Evolutionary conservation across 53 echinoderm and acorn worm genomes (phyloP), one percentile per base, ranked within the genome.

Genomic region (Crossaster papposus): DNA sequence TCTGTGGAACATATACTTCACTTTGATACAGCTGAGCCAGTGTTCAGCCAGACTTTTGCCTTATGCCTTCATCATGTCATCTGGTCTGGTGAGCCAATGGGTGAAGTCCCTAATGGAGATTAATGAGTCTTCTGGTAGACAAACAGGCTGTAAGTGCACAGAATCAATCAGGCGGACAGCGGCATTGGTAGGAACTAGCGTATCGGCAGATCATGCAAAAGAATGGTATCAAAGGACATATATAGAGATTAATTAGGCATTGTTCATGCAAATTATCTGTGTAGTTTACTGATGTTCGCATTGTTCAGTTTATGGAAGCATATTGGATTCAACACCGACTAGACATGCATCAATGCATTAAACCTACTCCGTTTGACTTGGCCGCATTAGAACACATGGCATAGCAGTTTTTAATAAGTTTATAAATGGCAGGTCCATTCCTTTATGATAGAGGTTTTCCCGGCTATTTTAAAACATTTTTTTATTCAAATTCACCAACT

Each of bases 151-250:
- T 72, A 84, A 72, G 72, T 71, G 72, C 72, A 20, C n/a, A 33
- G 72, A 72, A 84, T 84, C 84, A 84, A 84, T 84, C 84, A 84
- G 65, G 84, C 29, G 17, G 72, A 32, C 72, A 28, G n/a, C n/a
- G 44, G 44, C 18, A 84, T 84, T 84, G 84, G 84, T 84, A 22
- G 52, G 51, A 81, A 81, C 55, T 31, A 54, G 32, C 62, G 62
- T 52, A 55, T 54, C 51, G 51, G 51, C 18, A 58, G 62, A 32
- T 58, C 23, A 35, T 4, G 51, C 44, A 5, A 44, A 44, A 44
- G 5, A 44, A 44, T 44, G 44, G 51, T 22, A 83, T 22, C 28
- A 81, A 35, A 20, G 58, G 81, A 30, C 9, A 20, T 20, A 12
- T 30, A 68, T 68, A 26, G 22, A 68, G 17, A 4, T 20, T n/a